Percentiles rank a stretch among this genome's conserved stretches.
Evolutionary conservation across 2,888 invertebrate genomes (phyloP).

Genomic region (Acholoe squamosa): DNA sequence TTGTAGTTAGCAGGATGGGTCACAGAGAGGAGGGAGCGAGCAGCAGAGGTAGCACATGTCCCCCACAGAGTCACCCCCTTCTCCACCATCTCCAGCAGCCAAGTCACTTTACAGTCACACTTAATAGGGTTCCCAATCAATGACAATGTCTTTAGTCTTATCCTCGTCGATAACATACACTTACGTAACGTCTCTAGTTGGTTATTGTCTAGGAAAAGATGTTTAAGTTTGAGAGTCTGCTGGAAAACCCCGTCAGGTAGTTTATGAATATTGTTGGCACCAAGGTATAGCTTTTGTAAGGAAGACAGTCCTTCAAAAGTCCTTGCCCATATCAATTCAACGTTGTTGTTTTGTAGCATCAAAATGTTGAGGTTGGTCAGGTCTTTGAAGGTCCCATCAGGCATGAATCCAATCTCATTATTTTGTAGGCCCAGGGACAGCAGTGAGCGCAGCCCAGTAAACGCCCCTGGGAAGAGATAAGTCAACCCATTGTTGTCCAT

Average conservation of each 20-base stretch:
- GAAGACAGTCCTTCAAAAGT: slow-evolving; percentile 67
- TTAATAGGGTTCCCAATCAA: slow-evolving; percentile 69
- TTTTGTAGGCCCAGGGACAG: slow-evolving; percentile 67
- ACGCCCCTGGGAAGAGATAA: slow-evolving; percentile 67
- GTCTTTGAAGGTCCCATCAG: slow-evolving; percentile 65
- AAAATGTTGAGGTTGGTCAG: slow-evolving; percentile 67
- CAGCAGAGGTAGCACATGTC: slow-evolving; percentile 63
- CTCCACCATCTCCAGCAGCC: slow-evolving; percentile 66
- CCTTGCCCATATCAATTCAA: slow-evolving; percentile 66
- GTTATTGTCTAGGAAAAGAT: slow-evolving; percentile 69
- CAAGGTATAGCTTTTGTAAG: slow-evolving; percentile 68
- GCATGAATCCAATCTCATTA: slow-evolving; percentile 68
- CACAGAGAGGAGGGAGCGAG: slow-evolving; percentile 41
- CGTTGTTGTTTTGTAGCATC: slow-evolving; percentile 68
- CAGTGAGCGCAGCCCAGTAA: slow-evolving; percentile 67
- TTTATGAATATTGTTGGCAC: slow-evolving; percentile 66
- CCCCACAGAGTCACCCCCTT: slow-evolving; percentile 67
- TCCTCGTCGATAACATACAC: slow-evolving; percentile 65
- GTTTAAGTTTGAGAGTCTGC: slow-evolving; percentile 62
- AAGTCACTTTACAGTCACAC: slow-evolving; percentile 69
- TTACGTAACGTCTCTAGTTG: slow-evolving; percentile 63
- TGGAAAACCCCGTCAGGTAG: slow-evolving; percentile 67
- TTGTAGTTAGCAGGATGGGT: slow-evolving; percentile 51
- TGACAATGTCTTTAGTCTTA: slow-evolving; percentile 67
- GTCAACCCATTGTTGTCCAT: slow-evolving; percentile 69